phyloP scores from a whole-genome alignment of 2,888 invertebrate species.

The Nymphalis urticae region DNA sequence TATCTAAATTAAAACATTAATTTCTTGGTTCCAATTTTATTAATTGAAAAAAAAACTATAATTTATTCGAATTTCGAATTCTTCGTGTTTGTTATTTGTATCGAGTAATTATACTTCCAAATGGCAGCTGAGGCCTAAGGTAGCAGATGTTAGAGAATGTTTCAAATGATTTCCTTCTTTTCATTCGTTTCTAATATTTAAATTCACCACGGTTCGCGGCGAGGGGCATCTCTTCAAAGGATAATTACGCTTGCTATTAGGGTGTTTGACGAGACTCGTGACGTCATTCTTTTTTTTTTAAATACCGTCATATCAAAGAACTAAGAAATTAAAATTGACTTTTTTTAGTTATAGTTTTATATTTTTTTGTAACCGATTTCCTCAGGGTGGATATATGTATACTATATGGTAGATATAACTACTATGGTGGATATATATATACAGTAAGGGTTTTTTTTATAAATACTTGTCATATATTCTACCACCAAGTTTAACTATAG shows the following conservation, averaged over 20 bases:
- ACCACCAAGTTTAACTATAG: too few relatives aligned
- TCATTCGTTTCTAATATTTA: slow-evolving; percentile 42
- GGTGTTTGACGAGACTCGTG: slow-evolving; percentile 24
- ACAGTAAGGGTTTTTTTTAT: too few relatives aligned
- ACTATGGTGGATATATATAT: too few relatives aligned
- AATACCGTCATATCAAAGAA: slow-evolving; percentile 7
- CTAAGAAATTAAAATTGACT: slow-evolving; percentile 1
- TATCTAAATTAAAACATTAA: background rate
- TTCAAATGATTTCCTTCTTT: slow-evolving; percentile 43
- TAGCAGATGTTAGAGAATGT: slow-evolving; percentile 56
- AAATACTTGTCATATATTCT: too few relatives aligned
- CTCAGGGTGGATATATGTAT: too few relatives aligned
- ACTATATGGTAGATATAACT: too few relatives aligned
- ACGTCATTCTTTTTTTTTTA: slow-evolving; percentile 12
- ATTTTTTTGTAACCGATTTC: too few relatives aligned
- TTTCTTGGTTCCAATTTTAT: background rate
- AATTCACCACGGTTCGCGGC: slow-evolving; percentile 40
- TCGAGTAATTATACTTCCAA: slow-evolving; percentile 36
- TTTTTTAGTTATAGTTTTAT: background rate
- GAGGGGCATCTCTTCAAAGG: slow-evolving; percentile 56
- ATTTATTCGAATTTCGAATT: background rate
- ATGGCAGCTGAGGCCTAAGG: slow-evolving; percentile 37
- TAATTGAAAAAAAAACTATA: background rate
- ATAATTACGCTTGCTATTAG: slow-evolving; percentile 49
- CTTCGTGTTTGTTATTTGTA: slow-evolving; percentile 6